Evolutionary conservation across 2,113 vertebrate species (phyloP).

Genomic region (Phasianus colchicus): DNA sequence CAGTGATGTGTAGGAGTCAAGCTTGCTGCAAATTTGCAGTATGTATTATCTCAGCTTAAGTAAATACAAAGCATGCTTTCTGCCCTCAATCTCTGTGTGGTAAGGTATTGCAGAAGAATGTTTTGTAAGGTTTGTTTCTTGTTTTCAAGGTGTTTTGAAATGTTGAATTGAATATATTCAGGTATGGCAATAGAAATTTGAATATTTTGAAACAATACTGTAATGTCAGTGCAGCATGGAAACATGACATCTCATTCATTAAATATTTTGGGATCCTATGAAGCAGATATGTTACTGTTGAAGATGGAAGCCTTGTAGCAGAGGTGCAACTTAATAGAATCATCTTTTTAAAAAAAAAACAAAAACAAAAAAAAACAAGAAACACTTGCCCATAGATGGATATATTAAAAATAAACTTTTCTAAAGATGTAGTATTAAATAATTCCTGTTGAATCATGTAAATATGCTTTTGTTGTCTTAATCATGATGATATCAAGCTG

Average conservation of each 20-base stretch:
- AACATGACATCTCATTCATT: background rate
- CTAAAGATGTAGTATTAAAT: background rate
- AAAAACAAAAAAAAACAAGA: too few species aligned
- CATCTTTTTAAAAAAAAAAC: background rate
- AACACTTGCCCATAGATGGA: accelerated
- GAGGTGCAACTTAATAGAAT: background rate
- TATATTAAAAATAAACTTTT: background rate
- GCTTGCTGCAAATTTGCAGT: background rate
- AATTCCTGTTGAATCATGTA: background rate
- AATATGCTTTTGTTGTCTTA: background rate
- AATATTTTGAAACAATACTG: background rate
- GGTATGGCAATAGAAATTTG: background rate
- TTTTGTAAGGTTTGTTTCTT: background rate
- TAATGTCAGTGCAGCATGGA: background rate
- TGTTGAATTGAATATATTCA: background rate
- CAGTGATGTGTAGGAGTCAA: background rate
- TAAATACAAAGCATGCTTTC: background rate
- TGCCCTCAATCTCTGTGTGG: background rate
- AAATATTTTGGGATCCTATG: background rate
- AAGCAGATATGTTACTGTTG: background rate
- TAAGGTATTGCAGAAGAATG: background rate
- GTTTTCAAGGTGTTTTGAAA: background rate
- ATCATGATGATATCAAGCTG: background rate
- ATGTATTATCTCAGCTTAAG: background rate
- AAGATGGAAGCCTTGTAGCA: background rate